Base-by-base conservation (phyloP, 2,888 invertebrate species). In the Leptinotarsa peninsularis region DNA sequence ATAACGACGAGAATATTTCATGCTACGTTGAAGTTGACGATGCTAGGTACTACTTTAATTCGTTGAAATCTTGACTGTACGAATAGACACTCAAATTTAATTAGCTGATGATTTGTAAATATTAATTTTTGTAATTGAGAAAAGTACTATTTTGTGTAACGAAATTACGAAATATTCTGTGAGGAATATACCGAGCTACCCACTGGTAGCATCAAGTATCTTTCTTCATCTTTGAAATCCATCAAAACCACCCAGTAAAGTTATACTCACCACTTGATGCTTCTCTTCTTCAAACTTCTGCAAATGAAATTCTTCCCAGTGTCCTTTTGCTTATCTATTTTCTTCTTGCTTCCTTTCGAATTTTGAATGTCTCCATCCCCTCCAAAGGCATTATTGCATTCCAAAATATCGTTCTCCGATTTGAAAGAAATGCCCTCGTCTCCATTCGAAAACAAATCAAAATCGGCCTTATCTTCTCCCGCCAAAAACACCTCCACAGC, bases 401-500 rank as follows among this genome's bases (percentile, higher is more conserved):
- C 79, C 43, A 78, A 60, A 21, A 76, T 50, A 17, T 63, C 68
- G 52, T 79, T 75, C 54, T 81, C 81, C 4, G 76, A 76, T 54
- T 77, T 80, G 43, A 76, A 78, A 49, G 83, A 82, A 70, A 85
- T 81, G 7, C 79, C 80, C 27, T 83, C 80, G 56, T 76, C 67
- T 13, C 50, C 69, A 50, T 77, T 79, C 49, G 74, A 75, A 54
- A 79, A 71, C 54, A 79, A 74, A 49, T 84, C 84, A 66, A 82
- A 83, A 52, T 82, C 82, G 52, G 82, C 81, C 78, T 84, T 84
- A n/a, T 81, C 78, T 78, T 85, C 84, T 83, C 85, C 86, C 85
- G 86, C 85, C 83, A 86, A 86, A 84, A 86, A 82, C 72, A 82
- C 81, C 27, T 85, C 84, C 18, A 83, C 84, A 82, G 85, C 85